Conservation (phyloP, 92 coral and sea anemone genomes). For the Zoanthus sociatus region DNA sequence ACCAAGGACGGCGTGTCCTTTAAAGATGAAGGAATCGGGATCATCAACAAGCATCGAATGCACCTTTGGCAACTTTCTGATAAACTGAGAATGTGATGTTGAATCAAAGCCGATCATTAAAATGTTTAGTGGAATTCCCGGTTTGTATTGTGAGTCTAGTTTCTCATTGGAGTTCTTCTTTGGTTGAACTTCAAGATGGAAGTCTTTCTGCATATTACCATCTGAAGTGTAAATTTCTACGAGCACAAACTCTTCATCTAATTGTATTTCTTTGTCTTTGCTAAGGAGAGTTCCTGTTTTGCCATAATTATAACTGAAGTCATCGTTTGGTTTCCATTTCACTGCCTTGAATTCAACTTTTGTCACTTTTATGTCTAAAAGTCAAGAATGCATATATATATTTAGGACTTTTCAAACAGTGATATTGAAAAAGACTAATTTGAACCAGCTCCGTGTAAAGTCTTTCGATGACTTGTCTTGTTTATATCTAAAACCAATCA, state of each 20-base stretch:
- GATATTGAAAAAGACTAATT: too few relatives aligned
- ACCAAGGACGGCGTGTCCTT: slow-evolving; percentile 71
- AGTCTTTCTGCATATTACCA: slow-evolving; percentile 60
- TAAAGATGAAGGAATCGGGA: slow-evolving; percentile 56
- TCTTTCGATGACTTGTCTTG: too few relatives aligned
- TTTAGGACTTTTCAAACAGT: too few relatives aligned
- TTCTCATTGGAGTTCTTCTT: slow-evolving; percentile 40
- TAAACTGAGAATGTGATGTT: slow-evolving; percentile 74
- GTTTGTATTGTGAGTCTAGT: slow-evolving; percentile 37
- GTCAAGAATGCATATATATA: background rate
- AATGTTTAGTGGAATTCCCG: slow-evolving; percentile 76
- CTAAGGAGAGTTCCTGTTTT: slow-evolving; percentile 68
- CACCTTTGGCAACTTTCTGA: slow-evolving; percentile 70
- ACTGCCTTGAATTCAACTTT: slow-evolving; percentile 60
- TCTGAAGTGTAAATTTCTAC: slow-evolving; percentile 50
- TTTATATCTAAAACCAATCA: too few relatives aligned
- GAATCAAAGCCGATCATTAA: slow-evolving; percentile 81
- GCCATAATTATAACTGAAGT: slow-evolving; percentile 58
- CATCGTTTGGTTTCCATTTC: slow-evolving; percentile 44
- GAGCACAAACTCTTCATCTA: slow-evolving; percentile 71
- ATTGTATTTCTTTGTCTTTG: slow-evolving; percentile 43
- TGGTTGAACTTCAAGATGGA: slow-evolving; percentile 67
- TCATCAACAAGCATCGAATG: slow-evolving; percentile 57
- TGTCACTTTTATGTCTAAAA: slow-evolving; percentile 46
- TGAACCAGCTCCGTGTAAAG: too few relatives aligned